Percentiles rank a stretch among this genome's conserved stretches.
Conservation (phyloP, 2,113 vertebrate genomes). For the Pleuronectes platessa region DNA sequence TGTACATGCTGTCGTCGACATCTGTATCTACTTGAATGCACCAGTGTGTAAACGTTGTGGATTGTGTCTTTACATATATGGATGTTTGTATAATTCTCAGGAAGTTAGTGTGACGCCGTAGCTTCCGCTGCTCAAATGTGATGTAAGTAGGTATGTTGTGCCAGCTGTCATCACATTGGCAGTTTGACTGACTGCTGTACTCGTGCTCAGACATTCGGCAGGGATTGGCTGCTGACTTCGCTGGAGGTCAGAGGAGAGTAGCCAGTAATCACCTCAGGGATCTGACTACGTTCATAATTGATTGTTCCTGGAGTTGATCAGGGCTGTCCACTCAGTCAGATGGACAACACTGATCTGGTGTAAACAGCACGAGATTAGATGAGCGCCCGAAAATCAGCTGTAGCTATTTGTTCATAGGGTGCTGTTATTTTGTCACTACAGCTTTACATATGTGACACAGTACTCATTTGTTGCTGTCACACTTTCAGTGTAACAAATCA, state of each 20-base stretch:
- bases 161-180: constrained; percentile 53
- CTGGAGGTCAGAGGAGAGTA: constrained; percentile 60
- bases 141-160: constrained; percentile 52
- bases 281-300: constrained; percentile 74
- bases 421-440: background rate
- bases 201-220: constrained; percentile 8
- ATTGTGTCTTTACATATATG: background rate
- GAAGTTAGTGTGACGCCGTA: constrained; percentile 9
- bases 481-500: background rate
- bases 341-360: constrained; percentile 58
- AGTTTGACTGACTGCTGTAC: constrained; percentile 35
- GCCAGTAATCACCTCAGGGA: constrained; percentile 67
- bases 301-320: constrained; percentile 72
- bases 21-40: background rate
- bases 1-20: background rate
- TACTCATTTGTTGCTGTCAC: background rate
- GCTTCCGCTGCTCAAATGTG: constrained; percentile 30
- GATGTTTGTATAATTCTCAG: background rate
- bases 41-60: background rate
- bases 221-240: constrained; percentile 48
- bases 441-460: background rate
- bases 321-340: constrained; percentile 55
- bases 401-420: background rate
- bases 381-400: constrained; percentile 12
- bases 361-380: constrained; percentile 45